These are phyloP conservation scores for Oenanthe melanoleuca DNA, from an alignment of 2,113 vertebrate species.

Conservation along the genomic window DNA sequence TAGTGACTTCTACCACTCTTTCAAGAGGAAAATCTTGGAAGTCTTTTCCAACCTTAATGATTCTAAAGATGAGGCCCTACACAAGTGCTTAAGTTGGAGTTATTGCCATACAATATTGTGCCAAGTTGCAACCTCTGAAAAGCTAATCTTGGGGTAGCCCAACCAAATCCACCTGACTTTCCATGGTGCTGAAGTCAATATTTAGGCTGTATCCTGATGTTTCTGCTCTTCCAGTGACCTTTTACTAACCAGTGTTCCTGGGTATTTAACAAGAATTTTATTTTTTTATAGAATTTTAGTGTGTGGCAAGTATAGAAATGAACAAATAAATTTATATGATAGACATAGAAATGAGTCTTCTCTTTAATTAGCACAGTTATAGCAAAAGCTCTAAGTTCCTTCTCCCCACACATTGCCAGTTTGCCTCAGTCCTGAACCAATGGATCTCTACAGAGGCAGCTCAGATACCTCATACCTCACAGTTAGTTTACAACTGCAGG, in stretches of 20 bases:
- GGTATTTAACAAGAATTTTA: neutral
- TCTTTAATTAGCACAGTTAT: neutral
- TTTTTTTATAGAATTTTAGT: neutral
- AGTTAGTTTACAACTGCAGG: neutral
- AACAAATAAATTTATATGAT: neutral
- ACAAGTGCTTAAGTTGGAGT: neutral
- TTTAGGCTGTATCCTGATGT: neutral
- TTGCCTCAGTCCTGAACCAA: neutral
- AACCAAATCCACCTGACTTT: neutral
- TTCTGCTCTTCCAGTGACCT: neutral
- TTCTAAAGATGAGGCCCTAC: neutral
- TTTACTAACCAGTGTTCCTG: neutral
- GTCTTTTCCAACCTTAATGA: neutral
- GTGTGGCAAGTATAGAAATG: neutral
- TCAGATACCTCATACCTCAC: neutral
- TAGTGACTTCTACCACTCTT: neutral
- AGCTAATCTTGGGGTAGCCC: neutral
- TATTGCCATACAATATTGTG: neutral
- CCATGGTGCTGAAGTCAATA: neutral
- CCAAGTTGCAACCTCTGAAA: neutral
- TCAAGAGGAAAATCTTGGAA: neutral
- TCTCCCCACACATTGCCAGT: neutral
- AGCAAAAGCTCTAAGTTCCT: neutral
- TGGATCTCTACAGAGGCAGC: neutral
- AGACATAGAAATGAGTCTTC: neutral